Conservation (phyloP, 37 sponge, comb jelly and placozoan species). For the Geodia barretti region DNA sequence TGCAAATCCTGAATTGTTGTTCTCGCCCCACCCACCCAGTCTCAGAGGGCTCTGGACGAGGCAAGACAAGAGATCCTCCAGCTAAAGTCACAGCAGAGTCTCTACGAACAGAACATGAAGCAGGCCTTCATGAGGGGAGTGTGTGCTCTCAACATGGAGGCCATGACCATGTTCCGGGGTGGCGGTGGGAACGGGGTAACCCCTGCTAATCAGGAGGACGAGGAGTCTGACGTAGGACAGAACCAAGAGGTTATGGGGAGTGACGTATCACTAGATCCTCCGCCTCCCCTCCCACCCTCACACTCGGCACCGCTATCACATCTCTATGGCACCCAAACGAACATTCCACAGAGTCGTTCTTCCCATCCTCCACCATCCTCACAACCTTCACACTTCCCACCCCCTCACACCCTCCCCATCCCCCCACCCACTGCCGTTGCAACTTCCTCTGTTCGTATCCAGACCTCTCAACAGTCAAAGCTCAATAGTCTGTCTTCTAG, state of each 20-base stretch:
- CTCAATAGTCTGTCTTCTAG: not conserved
- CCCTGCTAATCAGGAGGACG: not conserved
- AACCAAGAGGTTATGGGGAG: too few species aligned
- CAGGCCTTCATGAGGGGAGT: slow-evolving; percentile 99
- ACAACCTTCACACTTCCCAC: not conserved
- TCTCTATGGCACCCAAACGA: not conserved
- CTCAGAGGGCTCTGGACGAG: slow-evolving; percentile 64
- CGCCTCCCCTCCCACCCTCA: not conserved
- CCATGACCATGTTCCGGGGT: slow-evolving; percentile 93
- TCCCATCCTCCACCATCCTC: not conserved
- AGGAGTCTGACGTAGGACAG: not conserved
- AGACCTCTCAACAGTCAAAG: not conserved
- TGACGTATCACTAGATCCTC: not conserved
- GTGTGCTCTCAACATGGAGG: slow-evolving; percentile 98
- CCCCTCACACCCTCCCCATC: not conserved
- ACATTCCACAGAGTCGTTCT: not conserved
- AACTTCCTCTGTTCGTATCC: not conserved
- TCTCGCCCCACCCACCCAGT: slow-evolving; percentile 12
- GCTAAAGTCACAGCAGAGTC: slow-evolving; percentile 66
- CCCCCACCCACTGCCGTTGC: not conserved
- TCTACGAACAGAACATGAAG: slow-evolving; percentile 97
- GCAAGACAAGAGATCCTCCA: slow-evolving; percentile 50
- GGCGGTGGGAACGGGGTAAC: not conserved
- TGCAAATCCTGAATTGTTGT: too few species aligned
- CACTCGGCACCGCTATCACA: not conserved